A percentile compares a stretch with the other conserved stretches of the same genome.
Conservation (phyloP, 37 sponge, comb jelly and placozoan genomes). For the Chondrilla cf. caribensis region DNA sequence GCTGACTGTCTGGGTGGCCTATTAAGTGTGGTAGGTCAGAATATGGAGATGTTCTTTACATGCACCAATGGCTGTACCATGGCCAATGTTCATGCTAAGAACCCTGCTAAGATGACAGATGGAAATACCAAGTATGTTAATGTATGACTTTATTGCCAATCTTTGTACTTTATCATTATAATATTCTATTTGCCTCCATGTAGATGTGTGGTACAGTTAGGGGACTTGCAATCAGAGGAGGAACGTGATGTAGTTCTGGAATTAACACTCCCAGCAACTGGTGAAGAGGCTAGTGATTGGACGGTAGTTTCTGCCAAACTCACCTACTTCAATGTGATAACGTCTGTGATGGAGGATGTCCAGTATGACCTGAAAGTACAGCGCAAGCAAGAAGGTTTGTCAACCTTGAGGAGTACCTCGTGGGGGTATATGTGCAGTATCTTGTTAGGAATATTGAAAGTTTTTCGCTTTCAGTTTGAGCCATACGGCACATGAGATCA, state of each 20-base stretch:
- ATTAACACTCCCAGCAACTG: constrained; percentile 54
- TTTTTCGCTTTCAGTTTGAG: too few species aligned
- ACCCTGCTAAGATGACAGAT: constrained; percentile 49
- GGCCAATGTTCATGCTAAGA: constrained; percentile 55
- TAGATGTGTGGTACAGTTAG: constrained; percentile 66
- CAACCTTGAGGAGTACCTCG: too few species aligned
- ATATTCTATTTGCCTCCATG: neutral
- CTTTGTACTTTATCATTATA: neutral
- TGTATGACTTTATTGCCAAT: neutral
- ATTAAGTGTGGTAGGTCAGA: constrained; percentile 89
- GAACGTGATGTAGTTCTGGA: constrained; percentile 79
- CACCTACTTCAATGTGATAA: constrained; percentile 87
- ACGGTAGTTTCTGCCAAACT: constrained; percentile 38
- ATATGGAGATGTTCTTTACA: constrained; percentile 69
- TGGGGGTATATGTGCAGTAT: too few species aligned
- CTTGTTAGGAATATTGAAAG: too few species aligned
- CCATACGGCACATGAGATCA: too few species aligned
- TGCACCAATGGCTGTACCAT: constrained; percentile 44
- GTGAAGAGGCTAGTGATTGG: constrained; percentile 12
- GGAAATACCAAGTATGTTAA: constrained; percentile 39
- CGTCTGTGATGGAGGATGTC: constrained; percentile 53
- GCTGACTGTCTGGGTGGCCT: constrained; percentile 96
- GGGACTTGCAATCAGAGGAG: constrained; percentile 93
- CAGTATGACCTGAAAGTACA: constrained; percentile 36
- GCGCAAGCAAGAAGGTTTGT: constrained; percentile 35